Percentiles rank a stretch among this genome's conserved stretches.
phyloP scores from a whole-genome alignment of 2,113 vertebrate genomes.

The Peromyscus californicus region DNA sequence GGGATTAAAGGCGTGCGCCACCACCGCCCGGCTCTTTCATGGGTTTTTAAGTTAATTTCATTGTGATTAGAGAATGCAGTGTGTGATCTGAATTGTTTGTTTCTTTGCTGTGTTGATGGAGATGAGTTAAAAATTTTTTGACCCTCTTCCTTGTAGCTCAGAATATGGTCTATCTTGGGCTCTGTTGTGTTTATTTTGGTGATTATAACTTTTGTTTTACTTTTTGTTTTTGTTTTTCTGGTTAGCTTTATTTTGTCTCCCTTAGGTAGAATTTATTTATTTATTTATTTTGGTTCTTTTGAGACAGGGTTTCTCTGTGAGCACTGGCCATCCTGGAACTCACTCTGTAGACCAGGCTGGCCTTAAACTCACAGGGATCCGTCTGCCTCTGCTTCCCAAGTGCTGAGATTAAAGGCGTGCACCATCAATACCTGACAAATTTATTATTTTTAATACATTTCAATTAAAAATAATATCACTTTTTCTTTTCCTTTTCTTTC shows the following conservation, averaged over 20 bases:
- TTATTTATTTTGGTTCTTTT: not conserved
- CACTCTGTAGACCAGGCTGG: not conserved
- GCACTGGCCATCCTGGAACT: not conserved
- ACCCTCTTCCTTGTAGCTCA: not conserved
- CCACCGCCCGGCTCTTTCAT: too few species aligned
- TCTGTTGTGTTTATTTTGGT: not conserved
- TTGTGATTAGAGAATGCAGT: not conserved
- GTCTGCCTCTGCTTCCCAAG: not conserved
- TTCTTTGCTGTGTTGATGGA: not conserved
- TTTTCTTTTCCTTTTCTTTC: not conserved
- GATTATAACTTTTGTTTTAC: not conserved
- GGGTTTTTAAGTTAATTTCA: not conserved
- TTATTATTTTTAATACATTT: not conserved
- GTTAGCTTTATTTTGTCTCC: not conserved
- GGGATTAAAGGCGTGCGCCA: too few species aligned
- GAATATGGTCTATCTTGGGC: not conserved
- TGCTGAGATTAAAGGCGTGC: not conserved
- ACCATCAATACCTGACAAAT: not conserved
- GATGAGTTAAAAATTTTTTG: not conserved
- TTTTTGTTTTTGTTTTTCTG: not conserved
- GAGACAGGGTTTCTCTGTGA: not conserved
- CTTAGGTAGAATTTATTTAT: not conserved
- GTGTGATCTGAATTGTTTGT: slow-evolving; percentile 2
- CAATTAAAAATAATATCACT: not conserved
- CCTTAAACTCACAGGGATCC: not conserved